These are phyloP conservation scores for Agonopterix heracliana DNA, from an alignment of 2,888 invertebrate species.

Conservation along the genomic window DNA sequence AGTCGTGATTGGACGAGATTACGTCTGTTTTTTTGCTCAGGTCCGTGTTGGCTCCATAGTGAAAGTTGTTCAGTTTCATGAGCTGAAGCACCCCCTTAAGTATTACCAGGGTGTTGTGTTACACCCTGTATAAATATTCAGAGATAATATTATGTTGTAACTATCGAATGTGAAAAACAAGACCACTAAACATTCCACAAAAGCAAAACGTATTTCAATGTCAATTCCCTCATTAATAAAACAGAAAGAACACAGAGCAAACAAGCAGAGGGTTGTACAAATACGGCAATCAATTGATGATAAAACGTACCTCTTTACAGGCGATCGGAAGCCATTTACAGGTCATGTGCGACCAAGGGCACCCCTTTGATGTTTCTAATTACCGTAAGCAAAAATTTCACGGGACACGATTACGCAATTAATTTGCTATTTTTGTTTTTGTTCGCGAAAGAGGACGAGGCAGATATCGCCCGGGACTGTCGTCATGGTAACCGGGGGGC, in stretches of 20 bases:
- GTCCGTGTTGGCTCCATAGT: too few species aligned
- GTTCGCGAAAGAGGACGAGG: constrained; percentile 52
- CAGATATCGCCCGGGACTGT: constrained; percentile 67
- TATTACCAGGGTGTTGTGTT: too few species aligned
- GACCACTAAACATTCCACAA: neutral
- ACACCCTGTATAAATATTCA: too few species aligned
- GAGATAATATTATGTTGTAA: too few species aligned
- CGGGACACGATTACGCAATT: constrained; percentile 66
- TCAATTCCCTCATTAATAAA: constrained; percentile 8
- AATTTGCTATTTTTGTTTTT: constrained; percentile 74
- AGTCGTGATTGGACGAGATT: too few species aligned
- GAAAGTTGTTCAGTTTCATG: too few species aligned
- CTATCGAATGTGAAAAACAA: too few species aligned
- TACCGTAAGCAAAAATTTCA: constrained; percentile 48
- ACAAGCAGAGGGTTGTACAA: constrained; percentile 7
- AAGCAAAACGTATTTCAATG: constrained; percentile 5
- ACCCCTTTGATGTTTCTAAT: constrained; percentile 50
- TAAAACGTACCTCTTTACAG: constrained; percentile 31
- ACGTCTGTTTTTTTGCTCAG: too few species aligned
- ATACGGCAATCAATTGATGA: constrained; percentile 15
- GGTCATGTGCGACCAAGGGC: constrained; percentile 20
- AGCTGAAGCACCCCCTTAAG: too few species aligned
- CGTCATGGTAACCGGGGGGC: constrained; percentile 58
- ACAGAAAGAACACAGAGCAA: constrained; percentile 2
- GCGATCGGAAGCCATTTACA: constrained; percentile 24